These are phyloP conservation scores for Larimichthys polyactis DNA, from an alignment of 2,113 vertebrate species.

Conservation along the genomic window DNA sequence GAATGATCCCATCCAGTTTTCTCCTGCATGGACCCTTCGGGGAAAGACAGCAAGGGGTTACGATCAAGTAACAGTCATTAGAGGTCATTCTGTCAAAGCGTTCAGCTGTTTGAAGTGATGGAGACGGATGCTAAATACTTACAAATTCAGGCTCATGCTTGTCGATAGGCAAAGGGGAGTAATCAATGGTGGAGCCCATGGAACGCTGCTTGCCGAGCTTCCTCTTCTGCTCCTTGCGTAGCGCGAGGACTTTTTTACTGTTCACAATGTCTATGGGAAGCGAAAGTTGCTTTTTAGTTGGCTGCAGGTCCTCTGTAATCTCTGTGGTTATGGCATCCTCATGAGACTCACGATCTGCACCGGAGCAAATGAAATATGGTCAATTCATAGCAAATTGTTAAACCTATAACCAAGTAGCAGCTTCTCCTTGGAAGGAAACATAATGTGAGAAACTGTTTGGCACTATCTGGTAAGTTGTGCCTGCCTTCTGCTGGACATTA, in stretches of 20 bases:
- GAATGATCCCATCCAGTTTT: conserved; percentile 95
- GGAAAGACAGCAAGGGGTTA: conserved; percentile 21
- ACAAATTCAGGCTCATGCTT: conserved; percentile 97
- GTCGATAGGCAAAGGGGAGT: conserved; percentile 90
- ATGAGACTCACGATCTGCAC: conserved; percentile 90
- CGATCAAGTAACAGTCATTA: not conserved
- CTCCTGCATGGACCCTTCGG: conserved; percentile 94
- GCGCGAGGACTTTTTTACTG: conserved; percentile 91
- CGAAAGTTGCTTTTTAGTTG: conserved; percentile 85
- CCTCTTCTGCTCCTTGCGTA: conserved; percentile 92
- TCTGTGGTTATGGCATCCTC: conserved; percentile 90
- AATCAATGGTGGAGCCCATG: conserved; percentile 88
- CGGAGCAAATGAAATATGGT: conserved; percentile 9
- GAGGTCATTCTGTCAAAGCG: not conserved
- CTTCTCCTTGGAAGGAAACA: not conserved
- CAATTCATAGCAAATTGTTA: not conserved
- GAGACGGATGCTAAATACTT: conserved; percentile 61
- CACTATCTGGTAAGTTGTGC: not conserved
- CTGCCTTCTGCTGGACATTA: not conserved
- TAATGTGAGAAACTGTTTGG: not conserved
- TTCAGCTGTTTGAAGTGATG: not conserved
- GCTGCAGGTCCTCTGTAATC: conserved; percentile 89
- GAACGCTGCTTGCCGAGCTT: conserved; percentile 89
- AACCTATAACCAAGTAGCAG: not conserved
- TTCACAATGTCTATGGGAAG: conserved; percentile 84